Evolutionary conservation across 1,140 invertebrate species (phyloP), one percentile per base, ranked within the genome.

Genomic region (Coenobita brevimanus): DNA sequence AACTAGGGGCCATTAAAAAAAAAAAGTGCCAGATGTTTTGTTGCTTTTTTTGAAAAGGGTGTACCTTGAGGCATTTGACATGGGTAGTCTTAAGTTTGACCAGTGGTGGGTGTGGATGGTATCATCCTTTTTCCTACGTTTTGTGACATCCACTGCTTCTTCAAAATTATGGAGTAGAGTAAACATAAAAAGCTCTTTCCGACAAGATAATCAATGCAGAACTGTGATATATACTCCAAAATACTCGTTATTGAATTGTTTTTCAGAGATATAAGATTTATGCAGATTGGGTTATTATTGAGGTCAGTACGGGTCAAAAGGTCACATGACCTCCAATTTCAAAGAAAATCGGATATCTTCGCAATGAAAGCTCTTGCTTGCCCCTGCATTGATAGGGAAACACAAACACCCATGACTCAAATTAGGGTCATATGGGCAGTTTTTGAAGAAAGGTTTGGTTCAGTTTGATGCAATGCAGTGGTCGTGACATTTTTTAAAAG

Each of bases 121-220:
- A 75, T 33, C 38, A 30, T 33, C 38, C 24, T 2, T 36, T 75
- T 75, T 75, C 13, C 13, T 33, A 33, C 13, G 13, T 30, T 75
- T 36, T 75, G 71, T 38, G 13, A 21, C 71, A 75, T 75, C 71
- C 4, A 13, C 27, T 38, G 71, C 13, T 67, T 67, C 71, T 36
- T 75, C 71, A 75, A 43, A 75, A 75, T 75, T 75, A 75, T 75
- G 71, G 27, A 33, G 71, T 75, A 75, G 71, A 33, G 38, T 2
- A 36, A 75, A 43, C 27, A 75, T 75, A 75, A 75, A 75, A 41
- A 33, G 71, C 27, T 38, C 6, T 75, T 36, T 75, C 71, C 38
- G 71, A 75, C 6, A 75, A 75, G 71, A 75, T 75, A 75, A 0
- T 30, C 36, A 75, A 41, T 75, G 71, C n/a, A 2, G 38, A 75